phyloP scores from a whole-genome alignment of 2,113 vertebrate species.

The Antigone vipio region DNA sequence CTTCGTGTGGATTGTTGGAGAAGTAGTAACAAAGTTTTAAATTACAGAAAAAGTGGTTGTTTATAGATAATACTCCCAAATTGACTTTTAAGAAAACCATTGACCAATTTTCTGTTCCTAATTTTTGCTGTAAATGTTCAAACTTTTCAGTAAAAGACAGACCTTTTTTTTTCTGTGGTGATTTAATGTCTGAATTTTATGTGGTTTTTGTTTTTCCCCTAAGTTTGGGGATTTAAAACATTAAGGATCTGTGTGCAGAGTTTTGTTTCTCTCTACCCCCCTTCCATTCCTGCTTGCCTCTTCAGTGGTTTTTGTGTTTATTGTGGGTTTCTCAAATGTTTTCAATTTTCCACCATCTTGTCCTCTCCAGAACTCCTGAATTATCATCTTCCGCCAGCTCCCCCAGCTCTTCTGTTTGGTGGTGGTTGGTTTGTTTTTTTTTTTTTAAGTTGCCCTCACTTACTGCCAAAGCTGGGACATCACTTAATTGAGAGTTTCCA shows the following conservation, averaged over 20 bases:
- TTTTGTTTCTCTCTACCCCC: background rate
- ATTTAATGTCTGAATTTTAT: background rate
- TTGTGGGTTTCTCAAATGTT: background rate
- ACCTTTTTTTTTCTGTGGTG: background rate
- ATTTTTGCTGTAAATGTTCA: background rate
- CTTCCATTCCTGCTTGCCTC: background rate
- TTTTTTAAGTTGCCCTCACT: background rate
- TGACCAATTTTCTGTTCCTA: background rate
- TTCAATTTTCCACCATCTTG: background rate
- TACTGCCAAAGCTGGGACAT: background rate
- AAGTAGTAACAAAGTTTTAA: background rate
- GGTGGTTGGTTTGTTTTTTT: background rate
- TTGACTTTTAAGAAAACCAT: background rate
- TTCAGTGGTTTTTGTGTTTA: background rate
- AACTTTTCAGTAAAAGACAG: background rate
- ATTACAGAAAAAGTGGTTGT: background rate
- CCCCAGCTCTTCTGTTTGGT: background rate
- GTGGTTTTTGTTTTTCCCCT: background rate
- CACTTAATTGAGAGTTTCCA: background rate
- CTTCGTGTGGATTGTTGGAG: background rate
- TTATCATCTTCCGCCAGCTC: background rate
- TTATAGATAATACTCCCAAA: background rate
- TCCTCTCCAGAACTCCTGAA: background rate
- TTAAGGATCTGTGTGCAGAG: background rate
- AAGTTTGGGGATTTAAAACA: background rate